phyloP scores from a whole-genome alignment of 2,888 invertebrate genomes.

The Sphaerophoria taeniata region DNA sequence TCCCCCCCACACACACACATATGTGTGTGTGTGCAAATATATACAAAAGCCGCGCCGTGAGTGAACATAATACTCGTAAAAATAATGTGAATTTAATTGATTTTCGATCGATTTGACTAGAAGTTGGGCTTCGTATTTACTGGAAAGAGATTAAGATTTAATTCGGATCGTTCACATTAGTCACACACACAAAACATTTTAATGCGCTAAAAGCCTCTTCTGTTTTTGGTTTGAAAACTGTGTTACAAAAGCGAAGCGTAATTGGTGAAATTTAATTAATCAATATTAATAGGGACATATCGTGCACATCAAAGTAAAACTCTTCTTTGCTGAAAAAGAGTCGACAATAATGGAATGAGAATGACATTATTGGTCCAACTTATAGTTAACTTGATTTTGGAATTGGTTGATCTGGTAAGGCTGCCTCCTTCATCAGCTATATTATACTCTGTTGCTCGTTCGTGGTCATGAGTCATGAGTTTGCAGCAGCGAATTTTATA shows the following conservation, averaged over 20 bases:
- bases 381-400: not conserved
- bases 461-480: not conserved
- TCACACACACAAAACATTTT: no score
- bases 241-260: conserved; percentile 35
- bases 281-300: conserved; percentile 58
- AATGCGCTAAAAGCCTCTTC: not conserved
- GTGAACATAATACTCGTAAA: conserved; percentile 42
- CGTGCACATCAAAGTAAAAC: conserved; percentile 56
- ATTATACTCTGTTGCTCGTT: no score
- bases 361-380: conserved; percentile 7
- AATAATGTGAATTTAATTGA: conserved; percentile 73
- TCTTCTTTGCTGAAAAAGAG: conserved; percentile 34
- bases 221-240: not conserved
- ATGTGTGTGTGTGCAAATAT: not conserved
- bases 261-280: conserved; percentile 66
- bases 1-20: no score
- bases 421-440: not conserved
- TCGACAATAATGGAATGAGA: conserved; percentile 42
- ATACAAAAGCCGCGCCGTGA: conserved; percentile 52
- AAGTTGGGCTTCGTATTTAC: conserved; percentile 40
- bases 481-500: conserved; percentile 43
- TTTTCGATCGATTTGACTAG: conserved; percentile 64
- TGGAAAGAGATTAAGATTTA: conserved; percentile 67
- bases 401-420: not conserved
- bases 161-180: no score